Evolutionary conservation across 1,140 invertebrate genomes (phyloP).

Genomic region (Kradibia gibbosae): DNA sequence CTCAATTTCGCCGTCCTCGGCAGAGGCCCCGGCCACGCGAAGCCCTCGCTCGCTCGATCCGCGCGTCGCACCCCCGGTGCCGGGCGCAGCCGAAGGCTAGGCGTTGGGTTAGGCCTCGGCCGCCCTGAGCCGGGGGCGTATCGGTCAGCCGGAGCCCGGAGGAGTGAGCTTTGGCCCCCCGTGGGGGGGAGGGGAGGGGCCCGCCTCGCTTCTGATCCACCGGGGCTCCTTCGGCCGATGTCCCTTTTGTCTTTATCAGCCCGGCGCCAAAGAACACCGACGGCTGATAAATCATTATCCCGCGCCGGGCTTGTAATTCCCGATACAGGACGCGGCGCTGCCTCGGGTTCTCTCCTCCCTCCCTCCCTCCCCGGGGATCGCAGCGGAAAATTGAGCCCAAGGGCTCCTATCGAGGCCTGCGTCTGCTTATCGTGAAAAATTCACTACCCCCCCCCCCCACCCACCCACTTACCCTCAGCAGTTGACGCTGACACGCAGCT

Average conservation of each 20-base stretch:
- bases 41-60: background rate
- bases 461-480: too few relatives aligned
- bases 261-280: background rate
- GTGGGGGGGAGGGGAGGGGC: background rate
- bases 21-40: too few relatives aligned
- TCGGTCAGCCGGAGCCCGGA: constrained; percentile 11
- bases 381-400: background rate
- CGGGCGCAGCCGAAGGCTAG: background rate
- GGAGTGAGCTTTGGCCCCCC: constrained; percentile 1
- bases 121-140: background rate
- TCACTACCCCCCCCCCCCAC: too few relatives aligned
- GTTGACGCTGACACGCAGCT: too few relatives aligned
- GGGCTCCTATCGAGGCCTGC: background rate
- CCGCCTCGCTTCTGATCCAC: background rate
- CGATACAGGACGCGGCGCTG: too few relatives aligned
- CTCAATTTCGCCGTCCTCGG: background rate
- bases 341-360: too few relatives aligned
- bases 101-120: background rate
- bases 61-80: background rate
- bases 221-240: background rate
- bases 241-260: background rate
- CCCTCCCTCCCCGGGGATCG: background rate
- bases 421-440: constrained; percentile 8
- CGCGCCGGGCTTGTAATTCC: background rate
- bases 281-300: constrained; percentile 10